Percentiles rank a stretch among this genome's conserved stretches.
phyloP scores from a whole-genome alignment of 2,888 invertebrate genomes.

The Lutraria lutraria region DNA sequence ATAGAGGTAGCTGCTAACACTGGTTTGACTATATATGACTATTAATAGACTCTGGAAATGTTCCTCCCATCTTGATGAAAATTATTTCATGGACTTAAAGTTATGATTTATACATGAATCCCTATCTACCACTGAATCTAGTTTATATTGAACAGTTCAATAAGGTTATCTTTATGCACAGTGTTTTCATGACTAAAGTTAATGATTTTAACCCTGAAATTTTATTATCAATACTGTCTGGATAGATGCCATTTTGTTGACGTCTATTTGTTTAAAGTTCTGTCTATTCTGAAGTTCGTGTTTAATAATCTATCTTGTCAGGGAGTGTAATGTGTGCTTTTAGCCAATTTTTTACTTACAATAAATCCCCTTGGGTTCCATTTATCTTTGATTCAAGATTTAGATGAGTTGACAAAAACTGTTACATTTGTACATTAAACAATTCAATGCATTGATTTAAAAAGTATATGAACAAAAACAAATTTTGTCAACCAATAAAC shows the following conservation, averaged over 20 bases:
- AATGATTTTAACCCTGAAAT: background rate
- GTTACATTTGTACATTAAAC: background rate
- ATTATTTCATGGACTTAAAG: too few relatives aligned
- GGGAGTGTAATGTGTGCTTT: background rate
- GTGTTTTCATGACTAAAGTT: background rate
- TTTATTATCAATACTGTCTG: background rate
- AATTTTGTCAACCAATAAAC: too few relatives aligned
- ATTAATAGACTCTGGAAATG: too few relatives aligned
- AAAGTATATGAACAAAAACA: too few relatives aligned
- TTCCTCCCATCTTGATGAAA: too few relatives aligned
- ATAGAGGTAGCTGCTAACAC: too few relatives aligned
- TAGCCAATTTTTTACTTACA: background rate
- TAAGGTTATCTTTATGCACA: too few relatives aligned
- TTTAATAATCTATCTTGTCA: background rate
- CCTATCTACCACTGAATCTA: too few relatives aligned
- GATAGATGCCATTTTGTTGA: background rate
- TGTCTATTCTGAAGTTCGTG: background rate
- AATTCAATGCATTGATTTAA: too few relatives aligned
- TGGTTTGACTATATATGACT: too few relatives aligned
- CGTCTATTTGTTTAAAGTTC: background rate
- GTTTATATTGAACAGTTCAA: too few relatives aligned
- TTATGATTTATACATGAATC: too few relatives aligned
- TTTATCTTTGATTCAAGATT: background rate
- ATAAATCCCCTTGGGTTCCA: background rate
- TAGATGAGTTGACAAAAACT: background rate